Conservation (phyloP, 2,888 invertebrate genomes). For the Thumatha senex region DNA sequence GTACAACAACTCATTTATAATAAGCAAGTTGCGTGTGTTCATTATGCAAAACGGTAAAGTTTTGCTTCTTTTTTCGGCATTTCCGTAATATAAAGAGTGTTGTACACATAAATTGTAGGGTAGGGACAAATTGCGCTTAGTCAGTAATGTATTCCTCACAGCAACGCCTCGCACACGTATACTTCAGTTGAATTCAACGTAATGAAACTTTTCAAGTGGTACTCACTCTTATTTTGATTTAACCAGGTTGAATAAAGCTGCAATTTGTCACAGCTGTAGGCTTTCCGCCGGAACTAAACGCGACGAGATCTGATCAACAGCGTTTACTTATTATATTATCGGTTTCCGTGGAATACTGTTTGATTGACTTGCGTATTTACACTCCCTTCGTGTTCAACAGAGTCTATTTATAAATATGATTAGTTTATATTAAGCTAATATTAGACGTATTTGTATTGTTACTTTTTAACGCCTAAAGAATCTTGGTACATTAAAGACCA, state of each 20-base stretch:
- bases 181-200: constrained; percentile 59
- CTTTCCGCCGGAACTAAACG: constrained; percentile 11
- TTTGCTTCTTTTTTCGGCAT: constrained; percentile 56
- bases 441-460: too few species aligned
- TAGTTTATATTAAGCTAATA: not conserved
- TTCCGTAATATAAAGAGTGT: constrained; percentile 65
- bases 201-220: constrained; percentile 64
- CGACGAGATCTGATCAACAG: constrained; percentile 1
- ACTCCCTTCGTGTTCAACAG: constrained; percentile 7
- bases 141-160: constrained; percentile 65
- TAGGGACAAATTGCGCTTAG: constrained; percentile 72
- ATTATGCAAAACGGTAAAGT: constrained; percentile 39
- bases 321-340: constrained; percentile 17
- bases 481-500: too few species aligned
- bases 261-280: constrained; percentile 46
- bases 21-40: constrained; percentile 44
- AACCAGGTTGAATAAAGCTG: constrained; percentile 61
- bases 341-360: constrained; percentile 4
- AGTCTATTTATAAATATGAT: constrained; percentile 2
- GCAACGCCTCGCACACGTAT: constrained; percentile 56
- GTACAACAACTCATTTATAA: constrained; percentile 25
- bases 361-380: constrained; percentile 15
- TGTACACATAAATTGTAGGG: constrained; percentile 73
- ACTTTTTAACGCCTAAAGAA: too few species aligned
- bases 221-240: constrained; percentile 62